Percentiles rank a stretch among this genome's conserved stretches.
Conservation (phyloP, 2,113 vertebrate genomes). For the Psophia crepitans region DNA sequence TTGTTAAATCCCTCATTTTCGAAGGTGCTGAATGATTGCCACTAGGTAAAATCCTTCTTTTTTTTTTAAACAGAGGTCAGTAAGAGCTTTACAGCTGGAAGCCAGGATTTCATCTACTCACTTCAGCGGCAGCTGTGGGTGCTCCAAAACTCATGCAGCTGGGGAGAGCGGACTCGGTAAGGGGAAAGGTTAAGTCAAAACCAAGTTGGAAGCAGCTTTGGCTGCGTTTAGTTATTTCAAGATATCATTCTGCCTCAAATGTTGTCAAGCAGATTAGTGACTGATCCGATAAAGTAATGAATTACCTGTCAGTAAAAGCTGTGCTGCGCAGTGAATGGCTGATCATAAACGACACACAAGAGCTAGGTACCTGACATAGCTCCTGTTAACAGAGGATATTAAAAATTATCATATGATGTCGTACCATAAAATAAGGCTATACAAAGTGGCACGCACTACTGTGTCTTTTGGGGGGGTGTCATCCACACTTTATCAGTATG, state of each 20-base stretch:
- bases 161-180: not conserved
- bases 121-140: not conserved
- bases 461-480: not conserved
- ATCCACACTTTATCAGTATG: not conserved
- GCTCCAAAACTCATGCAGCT: not conserved
- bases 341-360: not conserved
- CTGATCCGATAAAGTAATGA: not conserved
- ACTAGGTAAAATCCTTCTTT: not conserved
- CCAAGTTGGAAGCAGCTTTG: not conserved
- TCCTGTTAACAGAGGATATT: not conserved
- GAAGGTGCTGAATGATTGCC: not conserved
- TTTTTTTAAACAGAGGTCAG: not conserved
- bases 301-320: not conserved
- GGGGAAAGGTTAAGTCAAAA: conserved; percentile 11
- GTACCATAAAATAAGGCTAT: not conserved
- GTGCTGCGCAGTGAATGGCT: not conserved
- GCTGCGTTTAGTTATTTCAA: not conserved
- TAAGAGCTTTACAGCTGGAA: conserved; percentile 13
- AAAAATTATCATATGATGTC: not conserved
- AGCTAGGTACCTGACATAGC: not conserved
- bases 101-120: not conserved
- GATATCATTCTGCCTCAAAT: not conserved
- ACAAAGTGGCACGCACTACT: rapidly evolving
- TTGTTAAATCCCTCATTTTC: conserved; percentile 9
- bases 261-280: not conserved